Percentiles rank a stretch among this genome's conserved stretches.
Conservation (phyloP, 2,797 vertebrate genomes). For the Neomorphus geoffroyi region DNA sequence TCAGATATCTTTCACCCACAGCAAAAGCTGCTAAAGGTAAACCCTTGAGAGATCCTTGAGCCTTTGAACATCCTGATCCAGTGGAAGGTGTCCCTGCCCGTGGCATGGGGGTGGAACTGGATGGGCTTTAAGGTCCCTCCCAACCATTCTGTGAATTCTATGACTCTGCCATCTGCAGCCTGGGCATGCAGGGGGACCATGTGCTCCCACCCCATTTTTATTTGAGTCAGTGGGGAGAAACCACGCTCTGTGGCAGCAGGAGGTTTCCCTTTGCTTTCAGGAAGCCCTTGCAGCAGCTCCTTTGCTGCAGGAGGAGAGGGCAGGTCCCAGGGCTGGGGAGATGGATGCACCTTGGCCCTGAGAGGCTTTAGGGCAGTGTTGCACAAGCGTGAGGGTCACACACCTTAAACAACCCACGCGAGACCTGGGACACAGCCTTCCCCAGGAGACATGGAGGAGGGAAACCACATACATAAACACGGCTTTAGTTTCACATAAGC, state of each 20-base stretch:
- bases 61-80: too few species aligned
- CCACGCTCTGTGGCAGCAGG: accelerated
- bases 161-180: too few species aligned
- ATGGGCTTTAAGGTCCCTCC: too few species aligned
- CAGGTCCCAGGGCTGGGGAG: background rate
- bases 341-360: accelerated
- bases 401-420: background rate
- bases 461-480: accelerated
- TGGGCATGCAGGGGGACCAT: too few species aligned
- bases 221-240: background rate
- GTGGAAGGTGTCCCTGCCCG: too few species aligned
- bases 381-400: accelerated
- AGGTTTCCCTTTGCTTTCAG: background rate
- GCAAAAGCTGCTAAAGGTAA: background rate
- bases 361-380: background rate
- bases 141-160: too few species aligned
- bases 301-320: background rate
- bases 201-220: accelerated
- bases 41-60: too few species aligned
- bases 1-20: background rate
- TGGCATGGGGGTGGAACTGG: too few species aligned
- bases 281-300: background rate
- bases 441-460: accelerated
- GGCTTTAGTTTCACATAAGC: background rate
- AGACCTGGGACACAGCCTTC: background rate